Base-by-base conservation (phyloP, 2,113 vertebrate species). In the Podarcis muralis region DNA sequence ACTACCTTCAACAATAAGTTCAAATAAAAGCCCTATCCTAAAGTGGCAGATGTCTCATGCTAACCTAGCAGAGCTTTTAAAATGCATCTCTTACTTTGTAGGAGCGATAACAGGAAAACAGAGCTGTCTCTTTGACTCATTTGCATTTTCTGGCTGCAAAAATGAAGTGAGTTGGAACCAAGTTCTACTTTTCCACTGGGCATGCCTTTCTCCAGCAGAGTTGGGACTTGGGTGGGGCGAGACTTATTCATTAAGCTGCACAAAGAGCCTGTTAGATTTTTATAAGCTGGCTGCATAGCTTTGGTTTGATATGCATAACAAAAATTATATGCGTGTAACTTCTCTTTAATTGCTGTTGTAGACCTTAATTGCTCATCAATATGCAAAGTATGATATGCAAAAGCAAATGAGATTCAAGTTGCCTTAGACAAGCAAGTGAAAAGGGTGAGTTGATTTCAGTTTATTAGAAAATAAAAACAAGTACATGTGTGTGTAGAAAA, bases 191-290 rank as follows among this genome's bases (percentile, higher is more conserved):
- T 94, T 95, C 92, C 92, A 94, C 90, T 91, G 86, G 94, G 92
- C 92, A 30, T 94, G 95, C 79, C 84, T 91, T 95, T 93, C 71
- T 94, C 85, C 72, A 87, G 91, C 94, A 88, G 89, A 93, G 95
- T 95, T 92, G 65, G 77, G 90, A 88, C 91, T 91, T 95, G 97
- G 96, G 96, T 97, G 96, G 96, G 93, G 95, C 95, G 69, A 48
- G 62, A 85, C 84, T 94, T 94, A 57, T 95, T 96, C 90, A 92
- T 78, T 95, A 87, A 95, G 91, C 90, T 92, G 94, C 95, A 93
- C 91, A 93, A 88, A 94, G 75, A 0, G 80, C 30, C 88, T 88
- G 16, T 80, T 91, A 87, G 90, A 89, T 93, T 96, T 95, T 94
- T 68, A 82, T 93, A 92, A 87, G 92, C 30, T 95, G 88, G 86